Evolutionary conservation across 2,888 invertebrate species (phyloP).

Genomic region (Ichneumoninae sp.): DNA sequence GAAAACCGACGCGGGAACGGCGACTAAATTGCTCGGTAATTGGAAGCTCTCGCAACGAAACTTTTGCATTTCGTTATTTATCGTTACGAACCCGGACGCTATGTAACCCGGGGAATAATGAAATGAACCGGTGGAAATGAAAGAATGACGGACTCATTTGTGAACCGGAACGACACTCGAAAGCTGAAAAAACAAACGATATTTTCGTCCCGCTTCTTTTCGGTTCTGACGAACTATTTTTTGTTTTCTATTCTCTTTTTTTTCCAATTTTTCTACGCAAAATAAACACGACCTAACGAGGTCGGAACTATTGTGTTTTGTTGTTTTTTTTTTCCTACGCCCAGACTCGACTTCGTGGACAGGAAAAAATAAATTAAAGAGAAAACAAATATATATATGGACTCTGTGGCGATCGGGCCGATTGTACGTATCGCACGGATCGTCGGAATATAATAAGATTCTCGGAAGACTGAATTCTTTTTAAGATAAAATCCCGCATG

Average conservation of each 20-base stretch:
- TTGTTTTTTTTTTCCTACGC: background rate
- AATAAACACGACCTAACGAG: conserved; percentile 66
- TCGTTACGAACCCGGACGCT: conserved; percentile 32
- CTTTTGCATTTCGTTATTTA: conserved; percentile 58
- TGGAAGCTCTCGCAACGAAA: conserved; percentile 51
- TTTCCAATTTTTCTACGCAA: conserved; percentile 26
- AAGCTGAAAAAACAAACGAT: conserved; percentile 51
- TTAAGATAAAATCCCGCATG: background rate
- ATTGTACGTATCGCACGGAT: background rate
- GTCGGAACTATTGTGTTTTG: background rate
- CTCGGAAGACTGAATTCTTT: background rate
- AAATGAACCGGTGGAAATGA: conserved; percentile 33
- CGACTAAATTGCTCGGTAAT: conserved; percentile 58
- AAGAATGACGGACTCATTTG: conserved; percentile 41
- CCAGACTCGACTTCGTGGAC: background rate
- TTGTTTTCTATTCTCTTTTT: conserved; percentile 2
- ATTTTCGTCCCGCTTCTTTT: conserved; percentile 35
- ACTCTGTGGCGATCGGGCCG: background rate
- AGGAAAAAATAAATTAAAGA: background rate
- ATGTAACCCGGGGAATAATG: conserved; percentile 46
- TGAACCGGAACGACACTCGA: conserved; percentile 23
- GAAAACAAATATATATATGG: background rate
- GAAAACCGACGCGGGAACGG: conserved; percentile 38
- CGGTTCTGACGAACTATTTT: conserved; percentile 2
- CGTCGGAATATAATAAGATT: background rate